A percentile compares a stretch with the other conserved stretches of the same genome.
Evolutionary conservation across 2,888 invertebrate genomes (phyloP).

Genomic region (Drosophila kuntzei): DNA sequence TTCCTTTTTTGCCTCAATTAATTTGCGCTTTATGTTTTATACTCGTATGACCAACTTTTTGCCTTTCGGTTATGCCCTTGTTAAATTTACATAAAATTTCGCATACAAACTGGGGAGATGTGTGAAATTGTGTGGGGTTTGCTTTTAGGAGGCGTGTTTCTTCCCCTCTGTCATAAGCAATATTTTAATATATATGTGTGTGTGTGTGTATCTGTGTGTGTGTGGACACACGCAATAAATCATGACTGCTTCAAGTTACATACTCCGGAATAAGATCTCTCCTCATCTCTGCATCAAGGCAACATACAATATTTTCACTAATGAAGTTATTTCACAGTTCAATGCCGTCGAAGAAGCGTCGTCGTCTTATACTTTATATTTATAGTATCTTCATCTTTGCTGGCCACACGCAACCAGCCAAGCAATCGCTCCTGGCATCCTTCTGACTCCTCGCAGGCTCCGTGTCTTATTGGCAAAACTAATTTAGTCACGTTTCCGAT

Average conservation of each 20-base stretch:
- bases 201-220: constrained; percentile 12
- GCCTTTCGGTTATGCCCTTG: constrained; percentile 57
- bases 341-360: constrained; percentile 53
- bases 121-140: constrained; percentile 42
- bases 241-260: constrained; percentile 41
- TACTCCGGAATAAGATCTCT: constrained; percentile 3
- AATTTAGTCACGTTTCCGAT: constrained; percentile 79
- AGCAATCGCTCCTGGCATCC: constrained; percentile 13
- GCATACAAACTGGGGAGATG: constrained; percentile 35
- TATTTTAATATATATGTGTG: constrained; percentile 17
- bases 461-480: constrained; percentile 79
- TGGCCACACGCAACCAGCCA: constrained; percentile 48
- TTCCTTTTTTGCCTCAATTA: constrained; percentile 68
- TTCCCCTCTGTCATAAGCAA: constrained; percentile 27
- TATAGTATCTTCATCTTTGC: constrained; percentile 70
- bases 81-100: constrained; percentile 74
- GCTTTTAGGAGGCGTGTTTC: constrained; percentile 9
- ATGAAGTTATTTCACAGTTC: constrained; percentile 82
- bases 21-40: constrained; percentile 76
- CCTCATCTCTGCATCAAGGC: constrained; percentile 26
- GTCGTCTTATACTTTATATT: constrained; percentile 39
- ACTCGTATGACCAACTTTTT: constrained; percentile 58
- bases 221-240: constrained; percentile 66
- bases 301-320: constrained; percentile 76
- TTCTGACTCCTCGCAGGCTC: constrained; percentile 31